phyloP scores from a whole-genome alignment of 2,888 invertebrate species.

The Xylota sylvarum region DNA sequence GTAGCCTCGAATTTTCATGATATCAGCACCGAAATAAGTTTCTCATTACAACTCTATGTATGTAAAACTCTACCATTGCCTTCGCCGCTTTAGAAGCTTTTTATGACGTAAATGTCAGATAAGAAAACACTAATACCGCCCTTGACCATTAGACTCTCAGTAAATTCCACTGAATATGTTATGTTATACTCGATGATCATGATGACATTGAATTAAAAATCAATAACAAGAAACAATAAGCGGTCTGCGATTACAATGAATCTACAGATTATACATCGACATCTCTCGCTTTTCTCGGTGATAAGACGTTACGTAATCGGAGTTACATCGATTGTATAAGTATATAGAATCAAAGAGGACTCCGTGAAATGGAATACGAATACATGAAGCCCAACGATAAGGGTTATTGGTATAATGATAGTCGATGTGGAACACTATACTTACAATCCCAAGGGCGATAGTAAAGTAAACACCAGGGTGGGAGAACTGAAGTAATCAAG shows the following conservation, averaged over 20 bases:
- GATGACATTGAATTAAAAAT: slow-evolving; percentile 51
- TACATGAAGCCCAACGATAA: slow-evolving; percentile 13
- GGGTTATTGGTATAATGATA: slow-evolving; percentile 29
- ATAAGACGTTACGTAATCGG: slow-evolving; percentile 32
- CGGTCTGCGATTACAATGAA: slow-evolving; percentile 10
- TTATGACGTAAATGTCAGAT: neutral
- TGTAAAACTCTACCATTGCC: neutral
- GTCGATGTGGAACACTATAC: neutral
- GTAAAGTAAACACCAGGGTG: neutral
- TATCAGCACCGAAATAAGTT: too few species aligned
- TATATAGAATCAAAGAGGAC: neutral
- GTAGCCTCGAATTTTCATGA: neutral
- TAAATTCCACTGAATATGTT: neutral
- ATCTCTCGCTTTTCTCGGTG: slow-evolving; percentile 1
- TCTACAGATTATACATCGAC: slow-evolving; percentile 37
- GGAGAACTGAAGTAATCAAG: neutral
- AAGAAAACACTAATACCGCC: neutral
- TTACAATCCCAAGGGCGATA: neutral
- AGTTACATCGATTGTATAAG: neutral
- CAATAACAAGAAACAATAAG: slow-evolving; percentile 40
- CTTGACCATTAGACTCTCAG: slow-evolving; percentile 32
- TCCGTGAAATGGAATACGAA: neutral
- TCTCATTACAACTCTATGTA: too few species aligned
- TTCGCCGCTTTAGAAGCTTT: neutral
- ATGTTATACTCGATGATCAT: neutral